phyloP scores from a whole-genome alignment of 1,140 invertebrate species.

The Leptinotarsa defecta region DNA sequence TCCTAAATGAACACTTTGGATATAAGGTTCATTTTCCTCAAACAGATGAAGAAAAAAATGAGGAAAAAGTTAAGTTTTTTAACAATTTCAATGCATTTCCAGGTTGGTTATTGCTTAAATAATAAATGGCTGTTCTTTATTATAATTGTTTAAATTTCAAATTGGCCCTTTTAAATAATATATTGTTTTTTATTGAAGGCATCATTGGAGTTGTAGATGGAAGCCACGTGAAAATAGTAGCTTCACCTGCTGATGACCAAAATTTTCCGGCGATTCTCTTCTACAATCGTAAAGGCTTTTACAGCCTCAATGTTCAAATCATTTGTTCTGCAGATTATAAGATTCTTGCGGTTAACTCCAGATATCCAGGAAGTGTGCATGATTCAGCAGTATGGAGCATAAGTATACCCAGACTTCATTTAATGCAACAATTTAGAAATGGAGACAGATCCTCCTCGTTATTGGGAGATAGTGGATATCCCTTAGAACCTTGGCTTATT shows the following conservation, averaged over 20 bases:
- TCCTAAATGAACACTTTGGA: not conserved
- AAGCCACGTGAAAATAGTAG: not conserved
- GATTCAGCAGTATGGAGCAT: constrained; percentile 44
- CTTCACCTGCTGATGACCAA: not conserved
- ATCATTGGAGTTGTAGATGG: not conserved
- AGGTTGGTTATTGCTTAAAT: too few relatives aligned
- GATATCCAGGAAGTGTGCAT: constrained; percentile 47
- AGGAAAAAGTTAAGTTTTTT: not conserved
- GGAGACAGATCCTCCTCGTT: constrained; percentile 20
- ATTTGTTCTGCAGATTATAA: not conserved
- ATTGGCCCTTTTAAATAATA: too few relatives aligned
- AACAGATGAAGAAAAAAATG: not conserved
- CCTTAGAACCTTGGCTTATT: constrained; percentile 36
- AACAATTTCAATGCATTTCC: not conserved
- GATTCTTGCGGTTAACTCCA: constrained; percentile 27
- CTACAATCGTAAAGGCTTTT: not conserved
- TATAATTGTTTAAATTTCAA: too few relatives aligned
- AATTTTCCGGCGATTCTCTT: not conserved
- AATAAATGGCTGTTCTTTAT: too few relatives aligned
- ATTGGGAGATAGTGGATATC: constrained; percentile 39
- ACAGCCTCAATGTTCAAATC: not conserved
- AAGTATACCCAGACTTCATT: constrained; percentile 18
- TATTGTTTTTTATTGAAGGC: too few relatives aligned
- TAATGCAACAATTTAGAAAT: constrained; percentile 19
- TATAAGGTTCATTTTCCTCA: not conserved